Conservation (phyloP, 2,113 vertebrate species). For the Serinus canaria region DNA sequence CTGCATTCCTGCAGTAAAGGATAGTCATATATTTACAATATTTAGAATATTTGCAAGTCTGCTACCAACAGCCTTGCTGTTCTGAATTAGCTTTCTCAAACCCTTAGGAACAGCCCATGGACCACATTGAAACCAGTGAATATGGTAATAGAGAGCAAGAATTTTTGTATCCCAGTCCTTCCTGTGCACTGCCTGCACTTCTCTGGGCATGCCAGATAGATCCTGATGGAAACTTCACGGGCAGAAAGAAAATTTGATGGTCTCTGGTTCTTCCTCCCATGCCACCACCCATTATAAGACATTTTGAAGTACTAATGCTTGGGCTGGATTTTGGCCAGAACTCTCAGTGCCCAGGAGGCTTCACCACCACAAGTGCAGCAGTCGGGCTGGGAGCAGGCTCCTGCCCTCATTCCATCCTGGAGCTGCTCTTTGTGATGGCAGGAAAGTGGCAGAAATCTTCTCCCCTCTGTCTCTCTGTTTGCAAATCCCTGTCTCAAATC, state of each 20-base stretch:
- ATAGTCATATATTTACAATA: not conserved
- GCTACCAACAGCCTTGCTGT: not conserved
- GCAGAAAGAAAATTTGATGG: not conserved
- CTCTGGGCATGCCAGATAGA: not conserved
- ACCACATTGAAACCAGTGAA: not conserved
- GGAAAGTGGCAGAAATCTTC: not conserved
- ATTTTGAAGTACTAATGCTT: not conserved
- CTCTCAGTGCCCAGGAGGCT: not conserved
- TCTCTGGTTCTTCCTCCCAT: not conserved
- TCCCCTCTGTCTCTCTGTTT: not conserved
- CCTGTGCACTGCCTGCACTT: not conserved
- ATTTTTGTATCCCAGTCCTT: not conserved
- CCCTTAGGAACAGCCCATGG: not conserved
- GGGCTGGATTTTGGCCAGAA: not conserved
- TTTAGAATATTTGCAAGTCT: not conserved
- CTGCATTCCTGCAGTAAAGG: not conserved
- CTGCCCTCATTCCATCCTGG: not conserved
- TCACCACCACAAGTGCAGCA: not conserved
- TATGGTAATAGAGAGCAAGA: not conserved
- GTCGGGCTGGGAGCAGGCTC: not conserved
- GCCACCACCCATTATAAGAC: not conserved
- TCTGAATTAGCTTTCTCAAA: not conserved
- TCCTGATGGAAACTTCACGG: not conserved
- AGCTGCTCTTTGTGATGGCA: not conserved
- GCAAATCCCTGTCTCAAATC: not conserved